A percentile compares a stretch with the other conserved stretches of the same genome.
Evolutionary conservation across 2,797 vertebrate genomes (phyloP).

Genomic region (Danio tinwini): DNA sequence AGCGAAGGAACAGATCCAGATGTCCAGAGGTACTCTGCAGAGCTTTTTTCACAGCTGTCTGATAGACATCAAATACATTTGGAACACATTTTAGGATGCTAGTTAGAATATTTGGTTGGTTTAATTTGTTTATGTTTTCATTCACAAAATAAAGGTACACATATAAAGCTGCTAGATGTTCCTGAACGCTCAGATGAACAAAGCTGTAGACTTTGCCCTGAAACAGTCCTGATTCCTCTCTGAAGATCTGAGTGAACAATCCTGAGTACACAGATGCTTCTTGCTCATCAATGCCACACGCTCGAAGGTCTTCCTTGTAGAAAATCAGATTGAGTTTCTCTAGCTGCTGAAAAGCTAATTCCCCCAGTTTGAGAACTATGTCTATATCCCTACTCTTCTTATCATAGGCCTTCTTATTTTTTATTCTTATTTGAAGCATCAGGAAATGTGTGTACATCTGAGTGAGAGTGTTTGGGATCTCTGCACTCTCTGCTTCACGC

Average conservation of each 20-base stretch:
- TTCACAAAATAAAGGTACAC: background rate
- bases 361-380: background rate
- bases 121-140: background rate
- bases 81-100: no score
- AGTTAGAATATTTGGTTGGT: background rate
- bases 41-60: background rate
- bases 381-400: background rate
- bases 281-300: background rate
- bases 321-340: background rate
- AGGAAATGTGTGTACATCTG: slow-evolving; percentile 9
- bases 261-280: background rate
- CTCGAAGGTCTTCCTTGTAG: background rate
- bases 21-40: background rate
- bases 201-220: background rate
- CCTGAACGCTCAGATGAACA: background rate
- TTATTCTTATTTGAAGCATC: background rate
- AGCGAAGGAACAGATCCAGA: background rate
- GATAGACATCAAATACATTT: background rate
- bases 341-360: background rate
- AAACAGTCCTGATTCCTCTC: background rate
- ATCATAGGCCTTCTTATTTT: background rate
- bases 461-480: slow-evolving; percentile 6
- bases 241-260: background rate
- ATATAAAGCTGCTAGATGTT: background rate
- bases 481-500: background rate